These are phyloP conservation scores for Stictocephala bisonia DNA, from an alignment of 2,888 invertebrate species.

Conservation along the genomic window DNA sequence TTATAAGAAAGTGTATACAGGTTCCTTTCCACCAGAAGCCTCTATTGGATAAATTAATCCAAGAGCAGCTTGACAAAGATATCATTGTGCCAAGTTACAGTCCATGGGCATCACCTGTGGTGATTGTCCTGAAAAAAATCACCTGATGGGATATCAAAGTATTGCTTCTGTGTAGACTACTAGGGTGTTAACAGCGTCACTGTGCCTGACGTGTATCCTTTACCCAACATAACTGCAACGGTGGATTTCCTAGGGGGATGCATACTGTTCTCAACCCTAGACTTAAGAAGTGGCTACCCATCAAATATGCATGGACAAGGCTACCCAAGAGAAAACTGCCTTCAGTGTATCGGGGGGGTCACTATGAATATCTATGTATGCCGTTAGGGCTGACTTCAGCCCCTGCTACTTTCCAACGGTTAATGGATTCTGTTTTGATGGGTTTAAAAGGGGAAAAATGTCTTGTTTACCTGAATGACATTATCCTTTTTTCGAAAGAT, in stretches of 20 bases:
- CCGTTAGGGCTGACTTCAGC: constrained; percentile 61
- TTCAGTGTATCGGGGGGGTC: too few species aligned
- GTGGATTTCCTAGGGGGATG: constrained; percentile 57
- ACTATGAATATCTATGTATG: constrained; percentile 60
- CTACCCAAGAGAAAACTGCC: too few species aligned
- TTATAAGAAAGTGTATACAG: constrained; percentile 9
- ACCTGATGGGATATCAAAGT: constrained; percentile 52
- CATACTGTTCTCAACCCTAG: constrained; percentile 57
- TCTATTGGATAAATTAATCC: constrained; percentile 50
- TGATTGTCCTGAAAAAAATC: constrained; percentile 62
- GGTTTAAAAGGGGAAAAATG: constrained; percentile 50
- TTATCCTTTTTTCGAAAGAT: neutral
- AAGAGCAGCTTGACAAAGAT: constrained; percentile 57
- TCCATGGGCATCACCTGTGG: constrained; percentile 62
- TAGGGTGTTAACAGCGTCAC: constrained; percentile 59
- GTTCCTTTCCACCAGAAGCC: constrained; percentile 21
- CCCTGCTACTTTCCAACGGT: constrained; percentile 59
- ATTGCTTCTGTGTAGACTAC: constrained; percentile 59
- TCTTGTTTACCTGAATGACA: neutral
- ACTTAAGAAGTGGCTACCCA: constrained; percentile 59
- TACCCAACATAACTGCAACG: constrained; percentile 61
- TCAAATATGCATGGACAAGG: too few species aligned
- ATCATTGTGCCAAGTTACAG: constrained; percentile 58
- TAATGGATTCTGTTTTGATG: constrained; percentile 59
- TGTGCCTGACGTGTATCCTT: constrained; percentile 58